Percentiles rank a stretch among this genome's conserved stretches.
phyloP scores from a whole-genome alignment of 2,113 vertebrate species.

The Pollachius pollachius region DNA sequence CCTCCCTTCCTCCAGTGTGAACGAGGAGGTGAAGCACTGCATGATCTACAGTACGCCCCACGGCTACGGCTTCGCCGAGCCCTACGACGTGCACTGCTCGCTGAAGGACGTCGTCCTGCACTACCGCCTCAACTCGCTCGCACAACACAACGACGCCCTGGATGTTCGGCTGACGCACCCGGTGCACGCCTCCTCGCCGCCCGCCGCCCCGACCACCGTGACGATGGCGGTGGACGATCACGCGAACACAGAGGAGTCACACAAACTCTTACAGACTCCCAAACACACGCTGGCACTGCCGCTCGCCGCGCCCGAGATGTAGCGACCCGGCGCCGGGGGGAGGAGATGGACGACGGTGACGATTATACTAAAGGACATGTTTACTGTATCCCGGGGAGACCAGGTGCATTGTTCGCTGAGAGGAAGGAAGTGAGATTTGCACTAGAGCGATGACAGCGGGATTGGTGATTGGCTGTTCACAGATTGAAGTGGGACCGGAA shows the following conservation, averaged over 20 bases:
- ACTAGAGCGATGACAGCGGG: slow-evolving; percentile 68
- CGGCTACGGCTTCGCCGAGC: slow-evolving; percentile 93
- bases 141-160: slow-evolving; percentile 94
- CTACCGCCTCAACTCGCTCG: slow-evolving; percentile 91
- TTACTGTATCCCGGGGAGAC: slow-evolving; percentile 58
- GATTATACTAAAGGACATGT: slow-evolving; percentile 37
- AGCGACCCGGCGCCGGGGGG: slow-evolving; percentile 24
- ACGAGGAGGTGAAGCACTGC: slow-evolving; percentile 94
- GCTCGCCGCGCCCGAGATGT: slow-evolving; percentile 69
- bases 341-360: neutral
- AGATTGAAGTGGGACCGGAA: slow-evolving; percentile 68
- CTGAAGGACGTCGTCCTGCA: slow-evolving; percentile 95
- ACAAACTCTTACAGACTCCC: slow-evolving; percentile 69
- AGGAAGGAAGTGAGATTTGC: slow-evolving; percentile 52
- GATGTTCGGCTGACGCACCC: slow-evolving; percentile 92
- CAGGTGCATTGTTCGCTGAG: slow-evolving; percentile 45
- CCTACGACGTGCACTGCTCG: slow-evolving; percentile 90
- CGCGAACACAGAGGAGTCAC: slow-evolving; percentile 78
- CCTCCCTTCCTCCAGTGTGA: slow-evolving; percentile 75
- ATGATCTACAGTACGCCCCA: slow-evolving; percentile 93
- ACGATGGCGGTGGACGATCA: slow-evolving; percentile 11
- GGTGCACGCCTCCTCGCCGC: slow-evolving; percentile 82
- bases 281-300: slow-evolving; percentile 62
- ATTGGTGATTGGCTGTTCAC: slow-evolving; percentile 65
- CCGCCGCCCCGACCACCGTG: slow-evolving; percentile 22